A percentile compares a stretch with the other conserved stretches of the same genome.
phyloP scores from a whole-genome alignment of 2,113 vertebrate species.

The Triplophysa dalaica region DNA sequence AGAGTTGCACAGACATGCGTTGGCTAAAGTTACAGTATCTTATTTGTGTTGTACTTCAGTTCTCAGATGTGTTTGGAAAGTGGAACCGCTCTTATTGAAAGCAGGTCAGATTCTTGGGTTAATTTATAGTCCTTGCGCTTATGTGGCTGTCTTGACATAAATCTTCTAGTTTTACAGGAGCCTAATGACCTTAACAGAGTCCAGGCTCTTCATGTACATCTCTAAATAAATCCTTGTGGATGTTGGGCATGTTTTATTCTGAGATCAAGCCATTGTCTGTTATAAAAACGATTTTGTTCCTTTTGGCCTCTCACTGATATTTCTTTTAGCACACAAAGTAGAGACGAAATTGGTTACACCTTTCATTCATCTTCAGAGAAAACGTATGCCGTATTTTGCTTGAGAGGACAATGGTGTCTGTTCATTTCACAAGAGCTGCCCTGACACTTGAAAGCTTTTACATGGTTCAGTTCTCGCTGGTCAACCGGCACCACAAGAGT shows the following conservation, averaged over 20 bases:
- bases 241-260: constrained; percentile 44
- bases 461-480: constrained; percentile 32
- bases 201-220: constrained; percentile 34
- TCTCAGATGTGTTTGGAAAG: constrained; percentile 49
- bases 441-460: constrained; percentile 36
- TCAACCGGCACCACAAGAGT: constrained; percentile 3
- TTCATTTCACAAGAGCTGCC: constrained; percentile 27
- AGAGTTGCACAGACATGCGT: constrained; percentile 11
- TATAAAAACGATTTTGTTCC: constrained; percentile 31
- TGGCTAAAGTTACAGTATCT: constrained; percentile 2
- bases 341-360: not conserved
- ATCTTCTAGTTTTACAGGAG: constrained; percentile 44
- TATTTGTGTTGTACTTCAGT: constrained; percentile 29
- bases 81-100: constrained; percentile 23
- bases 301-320: constrained; percentile 1
- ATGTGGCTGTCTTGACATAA: constrained; percentile 53
- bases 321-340: constrained; percentile 11
- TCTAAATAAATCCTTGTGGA: constrained; percentile 34
- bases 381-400: not conserved
- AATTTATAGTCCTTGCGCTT: constrained; percentile 59
- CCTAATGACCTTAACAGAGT: constrained; percentile 59
- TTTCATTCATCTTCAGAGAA: not conserved
- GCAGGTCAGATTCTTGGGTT: constrained; percentile 38
- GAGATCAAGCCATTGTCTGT: constrained; percentile 36
- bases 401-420: not conserved